phyloP scores from a whole-genome alignment of 2,888 invertebrate genomes.

The Marronus borbonicus region DNA sequence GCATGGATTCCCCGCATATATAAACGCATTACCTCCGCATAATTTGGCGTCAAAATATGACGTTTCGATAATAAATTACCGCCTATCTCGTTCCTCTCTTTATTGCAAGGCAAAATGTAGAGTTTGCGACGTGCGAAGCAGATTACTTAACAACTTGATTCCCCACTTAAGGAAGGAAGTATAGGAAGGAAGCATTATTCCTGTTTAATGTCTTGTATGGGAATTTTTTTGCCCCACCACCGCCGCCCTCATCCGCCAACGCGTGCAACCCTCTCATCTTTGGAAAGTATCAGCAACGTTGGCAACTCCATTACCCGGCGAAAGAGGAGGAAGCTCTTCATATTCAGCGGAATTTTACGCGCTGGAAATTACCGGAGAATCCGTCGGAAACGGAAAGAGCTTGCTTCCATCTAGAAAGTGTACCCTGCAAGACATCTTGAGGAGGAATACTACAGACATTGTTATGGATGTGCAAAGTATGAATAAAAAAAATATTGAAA shows the following conservation, averaged over 20 bases:
- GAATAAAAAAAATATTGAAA: too few relatives aligned
- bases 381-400: too few relatives aligned
- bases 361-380: conserved; percentile 7
- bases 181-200: conserved; percentile 40
- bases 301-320: conserved; percentile 13
- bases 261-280: background rate
- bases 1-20: background rate
- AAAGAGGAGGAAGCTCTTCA: conserved; percentile 12
- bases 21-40: conserved; percentile 1
- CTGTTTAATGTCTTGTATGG: conserved; percentile 36
- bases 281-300: background rate
- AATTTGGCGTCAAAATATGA: conserved; percentile 1
- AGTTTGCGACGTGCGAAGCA: conserved; percentile 24
- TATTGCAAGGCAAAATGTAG: conserved; percentile 20
- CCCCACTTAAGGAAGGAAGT: conserved; percentile 28
- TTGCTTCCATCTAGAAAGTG: too few relatives aligned
- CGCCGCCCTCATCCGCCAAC: background rate
- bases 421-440: too few relatives aligned
- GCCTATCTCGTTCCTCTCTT: background rate
- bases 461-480: too few relatives aligned
- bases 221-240: conserved; percentile 8
- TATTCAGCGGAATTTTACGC: conserved; percentile 21
- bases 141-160: conserved; percentile 41
- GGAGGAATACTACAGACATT: too few relatives aligned
- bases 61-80: conserved; percentile 5